These are phyloP conservation scores for Hemistola chrysoprasaria DNA, from an alignment of 2,888 invertebrate genomes.

Conservation along the genomic window DNA sequence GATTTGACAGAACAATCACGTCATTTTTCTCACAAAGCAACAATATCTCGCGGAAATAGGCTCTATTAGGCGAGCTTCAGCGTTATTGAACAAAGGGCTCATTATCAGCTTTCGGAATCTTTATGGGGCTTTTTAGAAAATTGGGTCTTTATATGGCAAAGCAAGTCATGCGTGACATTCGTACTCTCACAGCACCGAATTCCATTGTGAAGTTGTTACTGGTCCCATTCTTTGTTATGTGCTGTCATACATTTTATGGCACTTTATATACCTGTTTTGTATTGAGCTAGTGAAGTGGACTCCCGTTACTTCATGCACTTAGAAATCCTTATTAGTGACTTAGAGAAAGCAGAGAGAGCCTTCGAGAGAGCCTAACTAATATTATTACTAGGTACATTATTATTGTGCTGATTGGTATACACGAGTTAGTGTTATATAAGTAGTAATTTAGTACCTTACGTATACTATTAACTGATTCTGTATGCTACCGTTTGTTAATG, in stretches of 20 bases:
- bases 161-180: slow-evolving; percentile 11
- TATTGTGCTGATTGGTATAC: too few relatives aligned
- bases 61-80: slow-evolving; percentile 42
- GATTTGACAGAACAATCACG: slow-evolving; percentile 65
- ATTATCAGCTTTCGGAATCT: slow-evolving; percentile 26
- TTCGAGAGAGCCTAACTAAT: too few relatives aligned
- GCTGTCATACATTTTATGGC: not conserved
- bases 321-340: too few relatives aligned
- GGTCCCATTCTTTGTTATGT: slow-evolving; percentile 1
- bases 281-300: too few relatives aligned
- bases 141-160: slow-evolving; percentile 12
- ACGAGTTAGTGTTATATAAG: too few relatives aligned
- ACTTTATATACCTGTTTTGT: too few relatives aligned
- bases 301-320: too few relatives aligned
- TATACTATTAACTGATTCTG: too few relatives aligned
- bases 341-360: too few relatives aligned
- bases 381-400: not conserved
- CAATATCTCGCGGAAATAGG: slow-evolving; percentile 56
- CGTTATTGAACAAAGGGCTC: slow-evolving; percentile 34
- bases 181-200: slow-evolving; percentile 5
- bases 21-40: slow-evolving; percentile 59
- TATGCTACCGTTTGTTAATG: too few relatives aligned
- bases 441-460: too few relatives aligned
- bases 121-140: slow-evolving; percentile 24
- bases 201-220: slow-evolving; percentile 1